Evolutionary conservation across 2,113 vertebrate species (phyloP), one percentile per base, ranked within the genome.

Genomic region (Salvelinus namaycush): DNA sequence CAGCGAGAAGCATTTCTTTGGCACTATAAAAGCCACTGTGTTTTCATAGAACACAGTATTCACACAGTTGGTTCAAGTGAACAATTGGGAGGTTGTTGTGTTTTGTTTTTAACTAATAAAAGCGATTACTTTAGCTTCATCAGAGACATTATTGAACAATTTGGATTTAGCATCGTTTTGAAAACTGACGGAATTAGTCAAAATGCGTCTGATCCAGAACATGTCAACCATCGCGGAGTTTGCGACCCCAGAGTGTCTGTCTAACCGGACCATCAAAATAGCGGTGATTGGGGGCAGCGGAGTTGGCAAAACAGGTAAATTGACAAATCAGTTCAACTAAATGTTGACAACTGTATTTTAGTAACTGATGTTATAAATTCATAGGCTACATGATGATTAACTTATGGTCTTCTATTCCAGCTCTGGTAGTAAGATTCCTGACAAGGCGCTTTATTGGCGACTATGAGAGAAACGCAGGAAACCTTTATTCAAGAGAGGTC

Each of bases 401-500:
- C 39, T 44, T 44, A 44, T 44, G 39, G 0, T 68, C 0, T 4
- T 75, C 12, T 76, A 8, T 84, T 80, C n/a, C 75, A 99, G 97
- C 97, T 1, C 93, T 99, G 34, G 97, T 98, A 73, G 97, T 99
- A 79, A 91, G 97, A 57, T 99, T 99, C 83, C 93, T 98, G 57
- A 99, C 97, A 0, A 95, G 95, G 65, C 88, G 97, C 5, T 99
- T 99, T 87, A 99, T 99, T 20, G 97, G 97, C 0, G 97, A 99
- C 91, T 99, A 99, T 0, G 97, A 99, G 82, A 92, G 97, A 89
- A 99, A 99, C 64, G 96, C 96, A 99, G 98, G 97, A 83, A 98
- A 96, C 39, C 94, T 99, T 8, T 99, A 99, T 82, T 97, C 96
- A 83, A 94, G 98, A 88, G 97, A 99, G 75, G 94, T 99, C 81